A percentile compares a stretch with the other conserved stretches of the same genome.
phyloP scores from a whole-genome alignment of 2,797 vertebrate species.

The Lithobates sylvaticus region DNA sequence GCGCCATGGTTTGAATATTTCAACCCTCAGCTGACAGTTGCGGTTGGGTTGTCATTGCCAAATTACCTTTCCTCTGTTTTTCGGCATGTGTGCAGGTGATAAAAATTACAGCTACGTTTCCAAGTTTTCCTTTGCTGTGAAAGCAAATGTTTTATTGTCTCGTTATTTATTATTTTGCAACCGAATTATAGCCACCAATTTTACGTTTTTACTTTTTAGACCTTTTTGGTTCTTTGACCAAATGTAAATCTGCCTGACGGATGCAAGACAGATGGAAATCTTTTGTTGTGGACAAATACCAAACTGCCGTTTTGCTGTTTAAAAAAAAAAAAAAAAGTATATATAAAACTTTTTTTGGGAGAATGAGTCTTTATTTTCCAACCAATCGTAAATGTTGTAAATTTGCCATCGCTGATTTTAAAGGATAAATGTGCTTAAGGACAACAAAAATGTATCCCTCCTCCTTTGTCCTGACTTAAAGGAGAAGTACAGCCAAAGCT shows the following conservation, averaged over 20 bases:
- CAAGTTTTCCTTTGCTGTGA: background rate
- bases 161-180: constrained; percentile 9
- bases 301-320: constrained; percentile 9
- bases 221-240: background rate
- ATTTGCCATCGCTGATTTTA: too few species aligned
- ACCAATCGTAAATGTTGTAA: too few species aligned
- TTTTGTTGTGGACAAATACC: background rate
- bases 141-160: background rate
- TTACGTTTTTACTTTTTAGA: background rate
- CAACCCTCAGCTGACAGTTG: background rate
- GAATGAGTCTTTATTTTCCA: too few species aligned
- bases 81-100: constrained; percentile 9
- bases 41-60: constrained; percentile 22
- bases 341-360: background rate
- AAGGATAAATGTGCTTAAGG: too few species aligned
- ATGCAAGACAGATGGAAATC: too few species aligned
- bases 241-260: too few species aligned
- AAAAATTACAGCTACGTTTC: background rate
- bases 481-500: too few species aligned
- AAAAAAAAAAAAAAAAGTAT: background rate
- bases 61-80: background rate
- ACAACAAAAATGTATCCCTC: too few species aligned
- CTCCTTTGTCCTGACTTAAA: too few species aligned
- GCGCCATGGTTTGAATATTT: background rate
- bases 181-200: background rate